Evolutionary conservation across 2,888 invertebrate genomes (phyloP), one percentile per base, ranked within the genome.

Genomic region (Microchrysa polita): DNA sequence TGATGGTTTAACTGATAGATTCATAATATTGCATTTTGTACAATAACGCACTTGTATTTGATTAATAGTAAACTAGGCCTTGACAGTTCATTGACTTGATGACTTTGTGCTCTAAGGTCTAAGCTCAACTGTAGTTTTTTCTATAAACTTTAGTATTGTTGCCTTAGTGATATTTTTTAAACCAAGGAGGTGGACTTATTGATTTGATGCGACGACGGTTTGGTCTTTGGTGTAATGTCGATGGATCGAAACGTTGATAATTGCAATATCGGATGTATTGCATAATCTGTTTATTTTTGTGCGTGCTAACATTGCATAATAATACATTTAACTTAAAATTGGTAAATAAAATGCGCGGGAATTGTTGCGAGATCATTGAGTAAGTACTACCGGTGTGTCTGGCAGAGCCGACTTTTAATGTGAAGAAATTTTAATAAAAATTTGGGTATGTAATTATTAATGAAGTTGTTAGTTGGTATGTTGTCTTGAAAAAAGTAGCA

Each of bases 11-110:
- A 44, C n/a, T n/a, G n/a, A n/a, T 34, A 34, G 27, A 34, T 34
- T 5, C 27, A 34, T 7, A n/a, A n/a, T n/a, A n/a, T n/a, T n/a
- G 27, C 27, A 34, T 34, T 5, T 34, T 34, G n/a, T 34, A 34
- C 27, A 7, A 34, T 2, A 7, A 60, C 9, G n/a, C 44, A 20
- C 22, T 44, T 44, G 40, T 57, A 40, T 69, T 69, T 67, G 55
- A n/a, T 57, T 69, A 57, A 57, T 69, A 18, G 57, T 42, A 69
- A 69, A 69, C 69, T 69, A 69, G 69, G 69, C 69, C 69, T 69
- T 69, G 69, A 55, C 40, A 57, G 69, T 55, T 69, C 69, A 40
- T 69, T 69, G 69, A 69, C 69, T 69, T 55, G 40, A 40, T 34
- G 27, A 34, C 27, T 34, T 34, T 10, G 40, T 16, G 23, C 61